Base-by-base conservation (phyloP, 1,140 invertebrate species). In the Megalonaias nervosa region DNA sequence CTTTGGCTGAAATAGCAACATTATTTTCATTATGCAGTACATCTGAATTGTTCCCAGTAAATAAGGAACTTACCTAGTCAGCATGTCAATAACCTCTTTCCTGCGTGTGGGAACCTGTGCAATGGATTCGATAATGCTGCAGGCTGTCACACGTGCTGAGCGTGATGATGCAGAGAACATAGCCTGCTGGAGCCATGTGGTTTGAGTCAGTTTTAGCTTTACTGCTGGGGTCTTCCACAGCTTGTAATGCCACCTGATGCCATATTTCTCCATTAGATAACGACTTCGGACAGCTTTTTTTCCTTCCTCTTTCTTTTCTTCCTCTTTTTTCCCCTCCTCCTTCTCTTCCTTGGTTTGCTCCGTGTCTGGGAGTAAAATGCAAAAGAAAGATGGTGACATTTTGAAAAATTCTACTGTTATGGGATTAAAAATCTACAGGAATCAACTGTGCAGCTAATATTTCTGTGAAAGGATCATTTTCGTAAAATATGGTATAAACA, bases 131-230 rank as follows among this genome's bases (percentile, higher is more conserved):
- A 98, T 93, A 91, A 98, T 94, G 82, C 95, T 95, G 84, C 96
- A 98, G 6, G 96, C 96, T 21, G 97, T 94, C 88, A 97, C 94
- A 55, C 97, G 93, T 0, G 96, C 96, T 65, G 97, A 93, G 65
- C 96, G 93, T 0, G 97, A 98, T 87, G 96, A 96, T 1, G 95
- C 94, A 90, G 97, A 97, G 87, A 98, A 98, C 78, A 98, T 93
- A 13, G 98, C 94, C 13, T 95, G 94, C 77, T 96, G 94, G 13
- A 98, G 91, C 97, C 97, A 98, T 9, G 95, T 95, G 1, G 93
- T 93, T 78, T 87, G 86, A 15, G 85, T 85, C 75, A 87, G 75
- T 21, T 84, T 81, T 64, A 88, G 66, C 2, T 79, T 80, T 21
- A 86, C 74, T 12, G 84, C 84, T 59, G 87, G 86, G 48, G 81